These are phyloP conservation scores for Synanthedon vespiformis DNA, from an alignment of 2,888 invertebrate species.

Conservation along the genomic window DNA sequence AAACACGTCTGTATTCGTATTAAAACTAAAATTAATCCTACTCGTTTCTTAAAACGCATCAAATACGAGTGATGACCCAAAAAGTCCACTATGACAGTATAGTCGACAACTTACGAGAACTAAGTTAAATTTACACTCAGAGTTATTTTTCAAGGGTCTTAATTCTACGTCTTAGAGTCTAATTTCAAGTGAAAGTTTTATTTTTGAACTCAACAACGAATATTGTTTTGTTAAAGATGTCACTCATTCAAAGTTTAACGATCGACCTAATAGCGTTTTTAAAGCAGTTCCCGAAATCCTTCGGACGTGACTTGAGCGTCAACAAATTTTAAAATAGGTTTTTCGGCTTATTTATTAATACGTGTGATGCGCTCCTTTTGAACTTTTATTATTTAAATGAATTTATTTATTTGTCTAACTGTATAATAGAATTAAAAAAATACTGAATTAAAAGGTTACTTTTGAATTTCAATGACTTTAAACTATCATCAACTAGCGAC, in stretches of 20 bases:
- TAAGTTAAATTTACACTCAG: slow-evolving; percentile 15
- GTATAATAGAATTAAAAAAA: too few relatives aligned
- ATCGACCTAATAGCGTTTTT: slow-evolving; percentile 66
- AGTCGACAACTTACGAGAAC: slow-evolving; percentile 51
- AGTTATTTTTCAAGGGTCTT: slow-evolving; percentile 2
- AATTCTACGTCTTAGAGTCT: not conserved
- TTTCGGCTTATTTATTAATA: slow-evolving; percentile 34
- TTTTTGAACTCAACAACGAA: slow-evolving; percentile 6
- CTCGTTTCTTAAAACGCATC: slow-evolving; percentile 52
- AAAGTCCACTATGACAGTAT: slow-evolving; percentile 47
- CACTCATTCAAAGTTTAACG: slow-evolving; percentile 67
- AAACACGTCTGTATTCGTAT: slow-evolving; percentile 40
- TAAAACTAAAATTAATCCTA: slow-evolving; percentile 55
- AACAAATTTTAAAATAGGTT: slow-evolving; percentile 62
- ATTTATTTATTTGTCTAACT: not conserved
- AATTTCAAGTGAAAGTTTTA: slow-evolving; percentile 4
- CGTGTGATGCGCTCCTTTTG: slow-evolving; percentile 31
- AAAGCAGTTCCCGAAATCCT: slow-evolving; percentile 64
- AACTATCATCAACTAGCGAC: too few relatives aligned
- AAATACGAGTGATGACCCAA: slow-evolving; percentile 56
- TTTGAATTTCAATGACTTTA: too few relatives aligned
- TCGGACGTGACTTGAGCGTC: slow-evolving; percentile 62
- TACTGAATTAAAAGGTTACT: too few relatives aligned
- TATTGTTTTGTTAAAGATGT: slow-evolving; percentile 50
- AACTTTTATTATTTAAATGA: slow-evolving; percentile 25